phyloP scores from a whole-genome alignment of 2,797 vertebrate species.

The Austrolebias charrua region DNA sequence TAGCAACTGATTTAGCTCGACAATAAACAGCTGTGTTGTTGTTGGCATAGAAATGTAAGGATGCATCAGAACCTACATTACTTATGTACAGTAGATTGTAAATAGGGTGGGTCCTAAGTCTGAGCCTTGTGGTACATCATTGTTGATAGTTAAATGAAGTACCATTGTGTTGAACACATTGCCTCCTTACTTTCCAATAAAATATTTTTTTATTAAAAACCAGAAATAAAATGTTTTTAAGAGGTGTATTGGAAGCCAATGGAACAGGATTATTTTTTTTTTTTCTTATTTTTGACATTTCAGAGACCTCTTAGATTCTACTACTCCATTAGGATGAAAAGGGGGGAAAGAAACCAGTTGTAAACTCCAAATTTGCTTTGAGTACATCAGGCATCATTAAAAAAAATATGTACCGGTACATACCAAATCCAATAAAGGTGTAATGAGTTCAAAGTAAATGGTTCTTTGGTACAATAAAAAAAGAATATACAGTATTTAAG shows the following conservation, averaged over 20 bases:
- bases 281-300: constrained; percentile 44
- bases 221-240: constrained; percentile 25
- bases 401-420: too few relatives aligned
- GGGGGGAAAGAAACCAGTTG: constrained; percentile 13
- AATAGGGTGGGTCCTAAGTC: too few relatives aligned
- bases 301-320: constrained; percentile 26
- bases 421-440: constrained; percentile 9
- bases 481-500: neutral
- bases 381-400: constrained; percentile 1
- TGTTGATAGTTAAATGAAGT: too few relatives aligned
- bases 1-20: too few relatives aligned
- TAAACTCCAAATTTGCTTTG: constrained; percentile 15
- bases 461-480: neutral
- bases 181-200: too few relatives aligned
- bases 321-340: constrained; percentile 12
- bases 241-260: constrained; percentile 55
- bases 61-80: too few relatives aligned
- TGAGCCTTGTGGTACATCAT: too few relatives aligned
- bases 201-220: neutral
- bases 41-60: too few relatives aligned
- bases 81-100: too few relatives aligned
- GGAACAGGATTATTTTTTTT: constrained; percentile 11
- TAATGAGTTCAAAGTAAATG: constrained; percentile 15
- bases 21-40: too few relatives aligned
- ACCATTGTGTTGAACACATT: too few relatives aligned